Evolutionary conservation across 2,113 vertebrate species (phyloP).

Genomic region (Lasiurus borealis): DNA sequence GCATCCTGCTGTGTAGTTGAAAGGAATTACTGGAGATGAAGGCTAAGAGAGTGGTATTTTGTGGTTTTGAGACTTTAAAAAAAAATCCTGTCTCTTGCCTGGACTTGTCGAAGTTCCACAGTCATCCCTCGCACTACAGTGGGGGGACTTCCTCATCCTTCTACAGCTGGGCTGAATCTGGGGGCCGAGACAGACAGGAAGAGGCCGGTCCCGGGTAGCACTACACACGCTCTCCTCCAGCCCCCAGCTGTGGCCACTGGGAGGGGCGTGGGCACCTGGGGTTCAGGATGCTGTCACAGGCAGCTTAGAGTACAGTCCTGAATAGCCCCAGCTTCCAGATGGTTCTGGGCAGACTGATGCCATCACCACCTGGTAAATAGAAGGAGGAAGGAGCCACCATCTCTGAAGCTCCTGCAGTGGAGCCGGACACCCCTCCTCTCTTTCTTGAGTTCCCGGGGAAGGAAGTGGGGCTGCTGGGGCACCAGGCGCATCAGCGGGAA

Average conservation of each 20-base stretch:
- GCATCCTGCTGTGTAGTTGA: neutral
- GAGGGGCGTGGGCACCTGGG: neutral
- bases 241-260: fast-evolving
- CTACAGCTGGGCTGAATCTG: neutral
- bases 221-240: fast-evolving
- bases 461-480: neutral
- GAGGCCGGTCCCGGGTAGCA: too few relatives aligned
- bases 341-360: neutral
- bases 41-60: constrained; percentile 41
- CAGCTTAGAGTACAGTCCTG: neutral
- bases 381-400: neutral
- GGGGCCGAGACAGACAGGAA: neutral
- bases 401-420: neutral
- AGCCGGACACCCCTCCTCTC: fast-evolving
- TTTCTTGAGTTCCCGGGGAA: neutral
- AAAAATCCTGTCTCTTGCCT: neutral
- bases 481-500: neutral
- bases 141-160: fast-evolving
- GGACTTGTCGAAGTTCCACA: neutral
- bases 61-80: constrained; percentile 47
- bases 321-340: neutral
- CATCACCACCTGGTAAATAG: neutral
- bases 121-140: neutral
- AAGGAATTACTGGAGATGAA: constrained; percentile 6
- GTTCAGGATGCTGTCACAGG: fast-evolving